Evolutionary conservation across 2,113 vertebrate species (phyloP), one percentile per base, ranked within the genome.

Genomic region (Mustela nigripes): DNA sequence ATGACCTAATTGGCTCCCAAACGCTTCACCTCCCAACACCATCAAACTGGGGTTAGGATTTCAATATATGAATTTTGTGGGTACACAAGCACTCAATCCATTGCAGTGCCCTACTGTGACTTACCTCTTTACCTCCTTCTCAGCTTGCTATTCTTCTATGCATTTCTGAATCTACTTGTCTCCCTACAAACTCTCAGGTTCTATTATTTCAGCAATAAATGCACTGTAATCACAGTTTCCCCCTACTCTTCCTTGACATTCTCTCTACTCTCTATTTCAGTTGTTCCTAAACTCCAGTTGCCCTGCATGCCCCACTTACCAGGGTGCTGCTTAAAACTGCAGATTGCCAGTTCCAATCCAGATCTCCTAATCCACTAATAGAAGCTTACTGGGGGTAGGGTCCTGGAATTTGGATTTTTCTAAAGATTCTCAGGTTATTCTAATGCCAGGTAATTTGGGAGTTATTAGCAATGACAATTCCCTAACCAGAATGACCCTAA

Each of bases 361-460:
- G 48, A 88, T 21, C 16, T 45, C 67, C 36, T 80, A 11, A 71
- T 69, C 31, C 80, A 60, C 21, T 33, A 5, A 69, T 82, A 71
- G 31, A 86, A 8, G 16, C 0, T 39, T 12, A 11, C 5, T 39
- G 1, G 15, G 65, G 14, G n/a, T n/a, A 10, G 5, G 39, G 4
- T 33, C 10, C 42, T 42, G 22, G 76, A 78, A 12, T 50, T 50
- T 71, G 9, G 3, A 4, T 42, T 21, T 86, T 63, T 31, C n/a
- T 9, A 33, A 80, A 36, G 10, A 53, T 82, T 82, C 28, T 63
- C 12, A 8, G 14, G 8, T 53, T 31, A 45, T 71, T 21, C 50
- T 76, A 12, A 87, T 45, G 3, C 24, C 19, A 11, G 5, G 2
- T 91, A n/a, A 56, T 48, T 45, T 87, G 28, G 56, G 33, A 79